A percentile compares a stretch with the other conserved stretches of the same genome.
Conservation (phyloP, 2,797 vertebrate genomes). For the Sebastes dallii region DNA sequence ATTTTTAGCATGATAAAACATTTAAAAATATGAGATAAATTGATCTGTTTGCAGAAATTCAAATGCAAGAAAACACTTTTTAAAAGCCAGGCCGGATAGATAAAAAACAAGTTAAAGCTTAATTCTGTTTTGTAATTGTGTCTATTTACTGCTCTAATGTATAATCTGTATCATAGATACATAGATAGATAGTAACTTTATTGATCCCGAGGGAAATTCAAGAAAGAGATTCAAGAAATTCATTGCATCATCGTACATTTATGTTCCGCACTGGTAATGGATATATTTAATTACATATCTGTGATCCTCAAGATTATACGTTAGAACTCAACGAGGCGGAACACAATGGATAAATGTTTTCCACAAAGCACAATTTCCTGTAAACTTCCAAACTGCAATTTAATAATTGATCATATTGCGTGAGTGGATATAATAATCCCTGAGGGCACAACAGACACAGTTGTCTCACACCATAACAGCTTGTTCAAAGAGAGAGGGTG, state of each 20-base stretch:
- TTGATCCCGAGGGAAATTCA: too few species aligned
- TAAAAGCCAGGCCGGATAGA: background rate
- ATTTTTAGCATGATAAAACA: background rate
- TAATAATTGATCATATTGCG: background rate
- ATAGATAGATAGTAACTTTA: too few species aligned
- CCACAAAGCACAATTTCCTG: background rate
- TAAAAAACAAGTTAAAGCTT: background rate
- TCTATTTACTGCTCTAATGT: background rate
- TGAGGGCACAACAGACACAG: conserved; percentile 1
- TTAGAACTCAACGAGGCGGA: background rate
- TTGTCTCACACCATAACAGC: background rate
- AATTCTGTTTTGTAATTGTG: background rate
- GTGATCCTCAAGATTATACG: background rate
- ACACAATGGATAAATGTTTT: background rate
- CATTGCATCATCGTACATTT: background rate
- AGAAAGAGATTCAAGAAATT: too few species aligned
- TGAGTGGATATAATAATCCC: background rate
- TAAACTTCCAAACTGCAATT: background rate
- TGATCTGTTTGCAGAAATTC: background rate
- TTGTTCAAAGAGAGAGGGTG: background rate
- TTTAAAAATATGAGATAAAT: background rate
- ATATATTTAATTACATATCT: background rate
- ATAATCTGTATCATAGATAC: too few species aligned
- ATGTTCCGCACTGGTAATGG: background rate
- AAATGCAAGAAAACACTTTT: background rate